These are phyloP conservation scores for Cyclophora punctaria DNA, from an alignment of 2,888 invertebrate genomes.

Conservation along the genomic window DNA sequence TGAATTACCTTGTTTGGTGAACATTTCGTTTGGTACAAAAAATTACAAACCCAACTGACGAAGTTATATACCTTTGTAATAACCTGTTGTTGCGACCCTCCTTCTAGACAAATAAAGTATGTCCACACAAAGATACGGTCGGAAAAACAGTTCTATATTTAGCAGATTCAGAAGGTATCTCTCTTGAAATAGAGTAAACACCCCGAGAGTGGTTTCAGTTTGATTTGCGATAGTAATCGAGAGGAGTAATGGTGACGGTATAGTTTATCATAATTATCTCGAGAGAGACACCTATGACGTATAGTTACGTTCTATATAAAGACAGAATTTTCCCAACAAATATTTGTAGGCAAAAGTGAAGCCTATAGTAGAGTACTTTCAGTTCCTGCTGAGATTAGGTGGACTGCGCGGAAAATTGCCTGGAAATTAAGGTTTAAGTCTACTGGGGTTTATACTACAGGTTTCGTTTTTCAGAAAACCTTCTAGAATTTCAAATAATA, in stretches of 20 bases:
- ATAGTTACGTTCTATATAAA: constrained; percentile 8
- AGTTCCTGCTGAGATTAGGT: too few species aligned
- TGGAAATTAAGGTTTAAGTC: too few species aligned
- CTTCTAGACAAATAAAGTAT: constrained; percentile 1
- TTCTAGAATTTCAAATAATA: too few species aligned
- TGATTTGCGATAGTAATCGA: neutral
- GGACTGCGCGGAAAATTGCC: too few species aligned
- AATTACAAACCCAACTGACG: too few species aligned
- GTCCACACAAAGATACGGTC: constrained; percentile 3
- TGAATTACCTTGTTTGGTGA: too few species aligned
- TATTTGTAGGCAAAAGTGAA: constrained; percentile 1
- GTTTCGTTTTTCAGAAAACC: too few species aligned
- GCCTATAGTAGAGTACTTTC: too few species aligned
- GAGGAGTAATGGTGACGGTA: constrained; percentile 17
- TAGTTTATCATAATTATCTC: constrained; percentile 11
- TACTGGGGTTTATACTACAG: too few species aligned
- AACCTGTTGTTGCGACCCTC: neutral
- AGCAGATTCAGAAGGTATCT: constrained; percentile 5
- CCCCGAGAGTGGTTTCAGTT: neutral
- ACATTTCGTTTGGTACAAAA: too few species aligned
- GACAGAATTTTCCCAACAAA: constrained; percentile 1
- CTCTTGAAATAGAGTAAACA: neutral
- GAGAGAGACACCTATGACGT: constrained; percentile 11
- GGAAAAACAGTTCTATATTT: constrained; percentile 11
- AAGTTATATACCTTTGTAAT: too few species aligned